Percentiles rank a stretch among this genome's conserved stretches.
phyloP scores from a whole-genome alignment of 2,888 invertebrate species.

The Gymnosoma rotundatum region DNA sequence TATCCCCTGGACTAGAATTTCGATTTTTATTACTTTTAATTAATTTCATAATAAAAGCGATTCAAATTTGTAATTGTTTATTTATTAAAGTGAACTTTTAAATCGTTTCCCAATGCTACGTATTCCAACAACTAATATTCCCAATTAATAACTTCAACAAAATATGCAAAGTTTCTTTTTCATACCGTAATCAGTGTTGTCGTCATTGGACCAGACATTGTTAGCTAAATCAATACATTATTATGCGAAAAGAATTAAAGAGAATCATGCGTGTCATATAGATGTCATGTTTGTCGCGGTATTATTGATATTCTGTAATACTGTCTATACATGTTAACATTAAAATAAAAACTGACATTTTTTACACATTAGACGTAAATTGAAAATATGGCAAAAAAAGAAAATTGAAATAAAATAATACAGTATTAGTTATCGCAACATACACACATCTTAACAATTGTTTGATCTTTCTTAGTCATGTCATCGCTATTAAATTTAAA shows the following conservation, averaged over 20 bases:
- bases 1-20: too few species aligned
- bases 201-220: constrained; percentile 28
- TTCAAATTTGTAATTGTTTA: too few species aligned
- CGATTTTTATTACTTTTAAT: too few species aligned
- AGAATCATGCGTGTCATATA: constrained; percentile 67
- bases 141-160: constrained; percentile 9
- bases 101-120: too few species aligned
- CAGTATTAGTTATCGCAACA: constrained; percentile 48
- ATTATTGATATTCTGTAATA: constrained; percentile 71
- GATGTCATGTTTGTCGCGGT: constrained; percentile 72
- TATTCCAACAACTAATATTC: constrained; percentile 7
- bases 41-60: too few species aligned
- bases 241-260: constrained; percentile 11
- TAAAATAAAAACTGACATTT: constrained; percentile 60
- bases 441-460: constrained; percentile 47
- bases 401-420: background rate
- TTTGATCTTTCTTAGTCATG: constrained; percentile 42
- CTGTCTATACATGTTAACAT: constrained; percentile 62
- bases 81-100: too few species aligned
- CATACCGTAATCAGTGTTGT: constrained; percentile 16
- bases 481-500: constrained; percentile 55
- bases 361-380: constrained; percentile 33
- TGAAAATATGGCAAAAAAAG: background rate
- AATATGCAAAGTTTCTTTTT: constrained; percentile 15
- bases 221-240: constrained; percentile 25